phyloP scores from a whole-genome alignment of 2,888 invertebrate species.

The Elegia similella region DNA sequence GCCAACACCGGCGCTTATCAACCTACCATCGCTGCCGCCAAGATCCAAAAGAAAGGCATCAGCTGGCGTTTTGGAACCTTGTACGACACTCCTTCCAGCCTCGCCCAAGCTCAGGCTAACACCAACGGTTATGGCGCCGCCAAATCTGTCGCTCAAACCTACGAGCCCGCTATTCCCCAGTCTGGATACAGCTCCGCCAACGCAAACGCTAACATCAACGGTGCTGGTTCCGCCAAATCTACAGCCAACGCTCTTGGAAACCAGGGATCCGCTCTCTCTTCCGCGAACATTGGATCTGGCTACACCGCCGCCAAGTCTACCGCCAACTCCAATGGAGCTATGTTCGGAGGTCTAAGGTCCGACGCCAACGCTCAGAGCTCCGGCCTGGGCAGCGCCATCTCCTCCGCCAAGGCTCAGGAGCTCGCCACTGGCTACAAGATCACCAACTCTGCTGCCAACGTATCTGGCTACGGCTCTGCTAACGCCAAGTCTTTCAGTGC shows the following conservation, averaged over 20 bases:
- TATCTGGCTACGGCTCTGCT: constrained; percentile 51
- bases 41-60: constrained; percentile 50
- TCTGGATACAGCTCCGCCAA: constrained; percentile 32
- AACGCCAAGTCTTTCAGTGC: constrained; percentile 54
- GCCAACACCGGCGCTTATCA: constrained; percentile 39
- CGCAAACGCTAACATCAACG: constrained; percentile 46
- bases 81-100: constrained; percentile 49
- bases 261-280: constrained; percentile 38
- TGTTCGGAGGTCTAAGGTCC: constrained; percentile 40
- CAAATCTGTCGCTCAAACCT: constrained; percentile 32
- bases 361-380: constrained; percentile 48
- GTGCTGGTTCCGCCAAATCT: constrained; percentile 35
- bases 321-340: constrained; percentile 29
- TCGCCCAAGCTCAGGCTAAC: constrained; percentile 36
- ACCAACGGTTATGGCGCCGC: constrained; percentile 31
- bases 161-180: constrained; percentile 29
- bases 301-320: constrained; percentile 32
- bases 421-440: constrained; percentile 50
- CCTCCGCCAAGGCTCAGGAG: constrained; percentile 51
- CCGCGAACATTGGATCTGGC: constrained; percentile 38
- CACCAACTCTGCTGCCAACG: constrained; percentile 54
- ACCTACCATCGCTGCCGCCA: constrained; percentile 44
- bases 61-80: constrained; percentile 66
- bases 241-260: constrained; percentile 35
- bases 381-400: constrained; percentile 56